Percentiles rank a stretch among this genome's conserved stretches.
Conservation (phyloP, 2,113 vertebrate genomes). For the Pollimyrus isidori region DNA sequence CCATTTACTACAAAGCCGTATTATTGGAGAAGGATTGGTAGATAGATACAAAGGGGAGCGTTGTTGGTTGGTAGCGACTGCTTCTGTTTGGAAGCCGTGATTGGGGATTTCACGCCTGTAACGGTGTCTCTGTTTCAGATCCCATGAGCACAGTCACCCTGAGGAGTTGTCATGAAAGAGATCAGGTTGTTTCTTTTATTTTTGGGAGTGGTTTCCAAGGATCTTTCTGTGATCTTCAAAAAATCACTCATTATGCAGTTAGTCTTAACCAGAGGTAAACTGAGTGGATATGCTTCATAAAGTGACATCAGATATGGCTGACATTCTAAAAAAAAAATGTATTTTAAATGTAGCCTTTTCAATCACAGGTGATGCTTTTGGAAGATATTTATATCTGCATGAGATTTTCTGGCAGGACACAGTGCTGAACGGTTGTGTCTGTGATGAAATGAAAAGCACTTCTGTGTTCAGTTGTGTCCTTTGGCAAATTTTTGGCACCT, state of each 20-base stretch:
- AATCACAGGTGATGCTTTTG: background rate
- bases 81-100: background rate
- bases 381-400: background rate
- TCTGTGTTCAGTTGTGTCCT: background rate
- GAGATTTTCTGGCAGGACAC: background rate
- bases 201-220: background rate
- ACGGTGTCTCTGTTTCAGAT: background rate
- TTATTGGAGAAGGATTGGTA: constrained; percentile 6
- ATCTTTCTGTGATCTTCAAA: background rate
- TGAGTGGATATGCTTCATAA: background rate
- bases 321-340: background rate
- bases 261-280: background rate
- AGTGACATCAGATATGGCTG: background rate
- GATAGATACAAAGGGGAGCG: constrained; percentile 39
- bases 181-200: background rate
- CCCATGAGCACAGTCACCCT: background rate
- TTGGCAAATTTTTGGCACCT: background rate
- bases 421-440: background rate
- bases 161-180: constrained; percentile 1
- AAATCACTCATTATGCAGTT: background rate
- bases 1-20: background rate
- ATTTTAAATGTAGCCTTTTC: background rate
- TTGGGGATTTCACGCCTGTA: constrained; percentile 6
- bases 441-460: background rate
- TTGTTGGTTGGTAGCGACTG: constrained; percentile 29